A percentile compares a stretch with the other conserved stretches of the same genome.
Evolutionary conservation across 2,888 invertebrate species (phyloP).

Genomic region (Pteria penguin): DNA sequence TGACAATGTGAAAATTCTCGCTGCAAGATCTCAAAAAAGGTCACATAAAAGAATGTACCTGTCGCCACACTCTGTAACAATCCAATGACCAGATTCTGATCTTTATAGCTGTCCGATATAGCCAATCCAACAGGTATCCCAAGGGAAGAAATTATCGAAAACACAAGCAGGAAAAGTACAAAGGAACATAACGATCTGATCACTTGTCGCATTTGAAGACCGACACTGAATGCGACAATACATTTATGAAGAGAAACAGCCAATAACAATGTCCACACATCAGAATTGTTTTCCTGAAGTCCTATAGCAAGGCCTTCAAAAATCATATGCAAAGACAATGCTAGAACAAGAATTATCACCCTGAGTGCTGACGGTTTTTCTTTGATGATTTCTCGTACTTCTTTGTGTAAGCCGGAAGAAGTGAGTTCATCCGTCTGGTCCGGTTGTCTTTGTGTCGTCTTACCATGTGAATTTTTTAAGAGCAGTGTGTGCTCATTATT

Average conservation of each 20-base stretch:
- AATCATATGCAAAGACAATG: conserved; percentile 83
- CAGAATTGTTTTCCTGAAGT: conserved; percentile 76
- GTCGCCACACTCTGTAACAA: conserved; percentile 89
- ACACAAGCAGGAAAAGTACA: conserved; percentile 42
- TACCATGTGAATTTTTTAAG: neutral
- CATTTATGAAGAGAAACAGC: conserved; percentile 83
- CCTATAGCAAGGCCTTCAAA: conserved; percentile 83
- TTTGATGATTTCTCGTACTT: conserved; percentile 4
- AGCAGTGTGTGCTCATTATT: neutral
- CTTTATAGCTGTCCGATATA: neutral
- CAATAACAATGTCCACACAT: conserved; percentile 75
- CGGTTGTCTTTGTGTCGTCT: neutral
- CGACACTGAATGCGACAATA: conserved; percentile 82
- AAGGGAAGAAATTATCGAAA: conserved; percentile 53
- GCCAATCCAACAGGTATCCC: conserved; percentile 11
- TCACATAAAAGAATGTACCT: conserved; percentile 95
- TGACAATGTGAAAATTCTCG: conserved; percentile 81
- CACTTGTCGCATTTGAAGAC: conserved; percentile 81
- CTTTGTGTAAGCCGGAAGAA: conserved; percentile 11
- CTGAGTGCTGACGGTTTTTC: conserved; percentile 70
- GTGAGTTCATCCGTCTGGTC: neutral
- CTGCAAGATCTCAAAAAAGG: conserved; percentile 94
- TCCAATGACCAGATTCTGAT: conserved; percentile 61
- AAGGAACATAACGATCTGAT: conserved; percentile 27
- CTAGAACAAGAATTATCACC: conserved; percentile 77